Base-by-base conservation (phyloP, 2,113 vertebrate genomes). In the Larimichthys polyactis region DNA sequence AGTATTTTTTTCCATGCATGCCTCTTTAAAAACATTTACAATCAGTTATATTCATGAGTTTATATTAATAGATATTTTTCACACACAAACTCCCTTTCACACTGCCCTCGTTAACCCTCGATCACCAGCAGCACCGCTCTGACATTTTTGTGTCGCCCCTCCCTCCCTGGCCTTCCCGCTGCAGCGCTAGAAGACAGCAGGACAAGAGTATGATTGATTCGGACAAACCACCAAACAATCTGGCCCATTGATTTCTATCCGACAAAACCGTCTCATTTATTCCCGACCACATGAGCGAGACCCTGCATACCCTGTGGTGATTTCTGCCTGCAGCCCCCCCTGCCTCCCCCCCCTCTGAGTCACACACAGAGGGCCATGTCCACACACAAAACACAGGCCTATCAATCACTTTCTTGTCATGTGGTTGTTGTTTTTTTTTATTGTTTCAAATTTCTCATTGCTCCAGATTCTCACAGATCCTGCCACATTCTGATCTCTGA, bases 141-240 rank as follows among this genome's bases (percentile, higher is more conserved):
- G 79, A 89, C 90, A 90, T 89, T 90, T 89, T 81, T 80, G 67
- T 73, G 81, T 64, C n/a, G 78, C 79, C 66, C 89, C 86, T 85
- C 91, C 89, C 79, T 76, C 36, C 36, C 69, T 68, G 70, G 74
- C 88, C 86, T 83, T 79, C 71, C 55, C 20, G 32, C 79, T 64
- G 51, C 65, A 63, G 57, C 83, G 57, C 70, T 43, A 78, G 71
- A 75, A 65, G 80, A 83, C 78, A 72, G 81, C 81, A 91, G 85
- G 91, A 95, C 94, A 95, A 94, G 85, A 88, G 91, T 80, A 77
- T 87, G 91, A 94, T 95, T 95, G 90, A 94, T 93, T 93, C 91
- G 22, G 80, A 88, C 80, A 75, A 88, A 84, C 81, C 76, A 46
- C 83, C 86, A 91, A 88, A 95, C 93, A 94, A 93, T 93, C 91